Percentiles rank a stretch among this genome's conserved stretches.
Conservation (phyloP, 2,113 vertebrate genomes). For the Andinoacara biseriatus region DNA sequence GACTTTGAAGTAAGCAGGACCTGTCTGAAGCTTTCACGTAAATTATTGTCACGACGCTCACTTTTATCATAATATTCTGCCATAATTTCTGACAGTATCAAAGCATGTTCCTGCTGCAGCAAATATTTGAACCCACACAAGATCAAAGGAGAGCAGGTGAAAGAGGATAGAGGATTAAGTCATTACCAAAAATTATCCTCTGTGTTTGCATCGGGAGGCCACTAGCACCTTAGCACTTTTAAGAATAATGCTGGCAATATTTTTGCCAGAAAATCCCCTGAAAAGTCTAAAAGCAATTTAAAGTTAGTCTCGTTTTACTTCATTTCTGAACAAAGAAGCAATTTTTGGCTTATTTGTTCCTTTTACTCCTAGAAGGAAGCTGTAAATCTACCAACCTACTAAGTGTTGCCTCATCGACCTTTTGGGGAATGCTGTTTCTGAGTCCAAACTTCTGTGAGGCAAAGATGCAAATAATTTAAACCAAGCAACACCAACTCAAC, state of each 20-base stretch:
- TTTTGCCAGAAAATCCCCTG: not conserved
- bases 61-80: slow-evolving; percentile 21
- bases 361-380: not conserved
- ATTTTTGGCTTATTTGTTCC: not conserved
- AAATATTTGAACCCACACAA: not conserved
- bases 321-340: not conserved
- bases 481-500: not conserved
- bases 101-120: not conserved
- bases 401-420: not conserved
- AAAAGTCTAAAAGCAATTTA: not conserved
- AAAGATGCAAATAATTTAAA: not conserved
- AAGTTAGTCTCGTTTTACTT: not conserved
- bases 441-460: not conserved
- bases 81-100: slow-evolving; percentile 14
- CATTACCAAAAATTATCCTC: not conserved
- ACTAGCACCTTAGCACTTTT: not conserved
- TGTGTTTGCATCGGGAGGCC: not conserved
- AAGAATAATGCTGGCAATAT: not conserved
- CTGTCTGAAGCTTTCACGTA: slow-evolving; percentile 2
- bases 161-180: not conserved
- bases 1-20: slow-evolving; percentile 53
- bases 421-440: not conserved
- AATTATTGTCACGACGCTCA: not conserved
- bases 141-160: slow-evolving; percentile 31
- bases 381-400: not conserved